Evolutionary conservation across 2,797 vertebrate genomes (phyloP).

Genomic region (Pogoniulus pusillus): DNA sequence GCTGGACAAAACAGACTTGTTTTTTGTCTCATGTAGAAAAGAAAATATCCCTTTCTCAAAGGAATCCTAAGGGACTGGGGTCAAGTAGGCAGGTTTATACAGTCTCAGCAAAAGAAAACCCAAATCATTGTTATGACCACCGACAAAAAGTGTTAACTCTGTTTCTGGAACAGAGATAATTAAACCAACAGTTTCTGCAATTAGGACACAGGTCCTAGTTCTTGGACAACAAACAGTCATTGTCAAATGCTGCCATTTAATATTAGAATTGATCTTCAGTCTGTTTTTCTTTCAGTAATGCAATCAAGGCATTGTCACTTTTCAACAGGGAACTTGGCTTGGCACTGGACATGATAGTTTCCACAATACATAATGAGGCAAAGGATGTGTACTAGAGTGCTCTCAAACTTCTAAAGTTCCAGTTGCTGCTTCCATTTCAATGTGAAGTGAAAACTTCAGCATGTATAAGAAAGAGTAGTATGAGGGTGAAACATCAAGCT

Average conservation of each 20-base stretch:
- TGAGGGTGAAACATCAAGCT: neutral
- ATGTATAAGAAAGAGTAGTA: neutral
- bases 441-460: neutral
- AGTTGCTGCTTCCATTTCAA: neutral
- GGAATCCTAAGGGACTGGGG: neutral
- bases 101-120: neutral
- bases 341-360: neutral
- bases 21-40: neutral
- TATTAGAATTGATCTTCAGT: neutral
- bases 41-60: neutral
- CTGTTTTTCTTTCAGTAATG: neutral
- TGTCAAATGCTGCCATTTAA: neutral
- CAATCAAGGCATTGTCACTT: too few relatives aligned
- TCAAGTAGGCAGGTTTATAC: neutral
- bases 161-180: neutral
- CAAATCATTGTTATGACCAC: neutral
- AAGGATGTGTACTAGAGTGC: neutral
- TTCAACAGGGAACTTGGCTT: too few relatives aligned
- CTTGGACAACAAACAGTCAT: neutral
- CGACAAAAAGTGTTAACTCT: neutral
- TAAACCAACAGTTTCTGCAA: neutral
- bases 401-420: neutral
- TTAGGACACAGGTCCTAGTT: neutral
- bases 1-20: neutral
- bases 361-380: neutral